Base-by-base conservation (phyloP, 2,888 invertebrate genomes). In the Nomada lathburiana region DNA sequence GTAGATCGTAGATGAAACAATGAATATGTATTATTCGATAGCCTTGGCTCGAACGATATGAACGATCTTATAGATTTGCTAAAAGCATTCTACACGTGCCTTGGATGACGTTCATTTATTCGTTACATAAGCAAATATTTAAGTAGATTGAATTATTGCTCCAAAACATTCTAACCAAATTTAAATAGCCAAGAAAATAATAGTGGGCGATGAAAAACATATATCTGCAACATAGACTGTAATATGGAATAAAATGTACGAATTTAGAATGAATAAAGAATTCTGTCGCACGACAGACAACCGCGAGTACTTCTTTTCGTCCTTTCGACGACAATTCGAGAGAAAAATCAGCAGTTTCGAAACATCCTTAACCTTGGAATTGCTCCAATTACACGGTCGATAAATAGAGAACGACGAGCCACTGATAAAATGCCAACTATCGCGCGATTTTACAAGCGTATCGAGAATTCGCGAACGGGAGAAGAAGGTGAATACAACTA, bases 401-500 rank as follows among this genome's bases (percentile, higher is more conserved):
- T 75, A 82, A 83, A 83, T 70, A 82, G 75, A 63, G 72, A 69
- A 82, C 62, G 78, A 65, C 57, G 62, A 62, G 55, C 42, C 16
- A 82, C 77, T 83, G 79, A 78, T 76, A 79, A 72, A 69, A 75
- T 83, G 83, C 82, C 83, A 83, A 83, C 55, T 65, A 76, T 60
- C 78, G 42, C 55, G 47, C 52, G 20, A 55, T 59, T 42, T 50
- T 50, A 57, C 50, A 47, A 60, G 62, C 44, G 62, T 60, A 68
- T 50, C 36, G 26, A 65, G 60, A 47, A 81, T 64, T 71, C 52
- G 2, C 50, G 73, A 65, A 59, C 50, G 42, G 53, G 20, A 7
- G 55, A 47, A 53, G 55, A 76, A 62, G 26, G 42, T 44, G 26
- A 63, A 20, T 18, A 16, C 47, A 53, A 23, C 5, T 20, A 36